Evolutionary conservation across 2,797 vertebrate genomes (phyloP).

Genomic region (Acestrorhynchus altus): DNA sequence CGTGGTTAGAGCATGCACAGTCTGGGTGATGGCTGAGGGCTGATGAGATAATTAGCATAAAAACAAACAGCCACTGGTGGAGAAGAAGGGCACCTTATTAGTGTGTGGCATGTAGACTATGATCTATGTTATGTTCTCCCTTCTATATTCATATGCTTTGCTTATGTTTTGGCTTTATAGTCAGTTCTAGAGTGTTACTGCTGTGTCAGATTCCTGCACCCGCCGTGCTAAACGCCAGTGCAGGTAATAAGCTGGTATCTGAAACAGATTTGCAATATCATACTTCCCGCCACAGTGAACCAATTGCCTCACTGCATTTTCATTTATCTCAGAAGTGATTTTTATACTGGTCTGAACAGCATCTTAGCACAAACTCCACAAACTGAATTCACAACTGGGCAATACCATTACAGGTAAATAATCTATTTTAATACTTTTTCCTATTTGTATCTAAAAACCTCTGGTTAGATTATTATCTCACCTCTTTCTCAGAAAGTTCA

Average conservation of each 20-base stretch:
- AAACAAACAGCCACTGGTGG: slow-evolving; percentile 69
- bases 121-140: slow-evolving; percentile 55
- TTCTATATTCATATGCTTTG: slow-evolving; percentile 58
- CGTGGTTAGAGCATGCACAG: slow-evolving; percentile 48
- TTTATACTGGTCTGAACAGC: neutral
- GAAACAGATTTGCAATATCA: neutral
- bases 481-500: slow-evolving; percentile 32
- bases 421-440: slow-evolving; percentile 1
- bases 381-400: neutral
- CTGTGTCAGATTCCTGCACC: slow-evolving; percentile 7
- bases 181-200: slow-evolving; percentile 58
- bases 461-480: slow-evolving; percentile 22
- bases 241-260: slow-evolving; percentile 10
- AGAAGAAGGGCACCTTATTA: slow-evolving; percentile 64
- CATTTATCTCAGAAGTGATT: neutral
- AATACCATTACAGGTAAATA: slow-evolving; percentile 2
- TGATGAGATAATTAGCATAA: slow-evolving; percentile 71
- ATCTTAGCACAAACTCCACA: neutral
- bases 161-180: slow-evolving; percentile 49
- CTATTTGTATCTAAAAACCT: slow-evolving; percentile 10
- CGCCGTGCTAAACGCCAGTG: neutral
- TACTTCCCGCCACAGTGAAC: neutral
- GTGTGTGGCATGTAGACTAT: slow-evolving; percentile 68
- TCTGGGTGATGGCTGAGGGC: slow-evolving; percentile 62
- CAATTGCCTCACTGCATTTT: neutral